Conservation (phyloP, 2,797 vertebrate species). For the Siniperca undulata region DNA sequence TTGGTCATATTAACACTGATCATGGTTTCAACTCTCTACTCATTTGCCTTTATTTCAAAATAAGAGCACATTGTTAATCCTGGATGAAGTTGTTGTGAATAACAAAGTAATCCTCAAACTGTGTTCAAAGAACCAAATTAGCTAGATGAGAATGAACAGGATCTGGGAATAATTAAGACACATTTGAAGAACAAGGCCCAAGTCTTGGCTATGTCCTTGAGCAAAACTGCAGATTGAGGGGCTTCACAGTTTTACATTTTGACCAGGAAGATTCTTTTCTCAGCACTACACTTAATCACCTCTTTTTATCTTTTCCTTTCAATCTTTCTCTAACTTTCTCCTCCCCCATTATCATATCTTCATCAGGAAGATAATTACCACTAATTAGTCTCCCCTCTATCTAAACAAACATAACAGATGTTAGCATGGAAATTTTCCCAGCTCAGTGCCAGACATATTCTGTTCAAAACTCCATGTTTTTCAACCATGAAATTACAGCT, state of each 20-base stretch:
- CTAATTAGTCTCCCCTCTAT: constrained; percentile 35
- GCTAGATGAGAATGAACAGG: neutral
- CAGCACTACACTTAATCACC: neutral
- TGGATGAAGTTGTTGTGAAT: neutral
- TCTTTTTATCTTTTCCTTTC: constrained; percentile 30
- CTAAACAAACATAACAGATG: constrained; percentile 40
- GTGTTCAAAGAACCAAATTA: neutral
- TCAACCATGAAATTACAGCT: neutral
- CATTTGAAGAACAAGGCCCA: neutral
- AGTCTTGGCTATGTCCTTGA: neutral
- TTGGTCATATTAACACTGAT: neutral
- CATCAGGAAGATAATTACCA: constrained; percentile 28
- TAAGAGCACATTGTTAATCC: neutral
- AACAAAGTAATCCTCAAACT: neutral
- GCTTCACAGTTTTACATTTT: neutral
- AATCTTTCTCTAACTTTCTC: constrained; percentile 7
- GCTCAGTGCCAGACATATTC: constrained; percentile 1
- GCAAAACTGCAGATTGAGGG: neutral
- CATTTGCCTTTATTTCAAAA: neutral
- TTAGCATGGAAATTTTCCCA: constrained; percentile 5
- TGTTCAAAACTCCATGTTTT: neutral
- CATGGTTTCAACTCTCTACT: neutral
- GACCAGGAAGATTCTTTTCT: neutral
- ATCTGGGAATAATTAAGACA: neutral
- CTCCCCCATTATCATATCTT: neutral